Evolutionary conservation across 2,888 invertebrate genomes (phyloP), one percentile per base, ranked within the genome.

Genomic region (Sipha maydis): DNA sequence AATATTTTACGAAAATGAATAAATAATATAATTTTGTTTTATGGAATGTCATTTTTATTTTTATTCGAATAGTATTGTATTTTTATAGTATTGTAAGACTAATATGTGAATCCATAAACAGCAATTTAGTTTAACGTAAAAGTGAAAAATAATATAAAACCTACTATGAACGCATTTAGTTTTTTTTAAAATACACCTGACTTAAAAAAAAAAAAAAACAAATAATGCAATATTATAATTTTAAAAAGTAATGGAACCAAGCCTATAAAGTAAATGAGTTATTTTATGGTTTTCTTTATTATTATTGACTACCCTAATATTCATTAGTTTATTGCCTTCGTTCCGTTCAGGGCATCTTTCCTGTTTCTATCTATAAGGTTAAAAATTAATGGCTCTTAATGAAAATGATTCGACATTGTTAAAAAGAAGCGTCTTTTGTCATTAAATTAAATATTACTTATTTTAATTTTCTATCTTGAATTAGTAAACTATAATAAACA

Each of bases 351-450:
- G 41, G 21, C 76, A 25, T 84, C 61, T 67, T 61, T 84, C 28
- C 76, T 76, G 41, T 61, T 84, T 76, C 11, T 34, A 28, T 76
- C 11, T 34, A 28, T 25, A 76, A 61, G 41, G 41, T 41, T 84
- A 19, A 54, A 28, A 84, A 84, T 76, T 76, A 76, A 84, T 41
- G 84, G 61, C 21, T 14, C 28, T 76, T 84, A 84, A 84, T 84
- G 76, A 77, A 85, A 85, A 76, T 77, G 67, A 85, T 77, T 85
- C 48, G 17, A 67, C 41, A 48, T 85, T 61, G 77, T 77, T 77
- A 31, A 25, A 41, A 25, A 77, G 41, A 77, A 31, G 85, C 77
- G 67, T 41, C 48, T 77, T 85, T 41, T 21, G 21, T 38, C 80
- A 67, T 28, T 38, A 28, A 67, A 80, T 41, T 34, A 19, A 19